Percentiles rank a stretch among this genome's conserved stretches.
Conservation (phyloP, 2,797 vertebrate genomes). For the Harpagifer antarcticus region DNA sequence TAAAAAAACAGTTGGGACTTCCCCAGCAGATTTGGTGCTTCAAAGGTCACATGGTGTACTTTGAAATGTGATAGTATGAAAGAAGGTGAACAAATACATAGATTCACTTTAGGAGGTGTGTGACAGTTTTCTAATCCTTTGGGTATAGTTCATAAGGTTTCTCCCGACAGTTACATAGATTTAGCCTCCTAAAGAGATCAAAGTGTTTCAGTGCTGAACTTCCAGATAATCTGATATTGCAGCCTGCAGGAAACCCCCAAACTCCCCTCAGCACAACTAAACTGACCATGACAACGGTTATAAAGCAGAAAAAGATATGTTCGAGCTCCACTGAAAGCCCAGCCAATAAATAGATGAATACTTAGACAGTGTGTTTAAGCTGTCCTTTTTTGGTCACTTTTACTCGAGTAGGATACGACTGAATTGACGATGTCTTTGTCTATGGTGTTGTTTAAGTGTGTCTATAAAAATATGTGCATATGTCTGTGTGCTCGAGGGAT, state of each 20-base stretch:
- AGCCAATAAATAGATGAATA: not conserved
- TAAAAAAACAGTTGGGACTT: not conserved
- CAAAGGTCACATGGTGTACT: not conserved
- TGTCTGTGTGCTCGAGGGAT: not conserved
- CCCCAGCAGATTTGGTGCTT: not conserved
- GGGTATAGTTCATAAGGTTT: not conserved
- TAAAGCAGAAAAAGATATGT: not conserved
- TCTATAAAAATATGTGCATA: not conserved
- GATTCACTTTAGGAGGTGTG: not conserved
- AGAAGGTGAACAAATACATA: constrained; percentile 4
- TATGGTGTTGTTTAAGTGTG: not conserved
- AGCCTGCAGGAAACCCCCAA: constrained; percentile 52
- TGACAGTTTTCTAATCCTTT: not conserved
- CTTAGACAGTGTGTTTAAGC: not conserved
- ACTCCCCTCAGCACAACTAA: constrained; percentile 25
- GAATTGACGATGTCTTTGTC: not conserved
- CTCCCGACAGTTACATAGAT: not conserved
- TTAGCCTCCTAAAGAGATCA: not conserved
- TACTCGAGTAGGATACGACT: not conserved
- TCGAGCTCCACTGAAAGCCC: not conserved
- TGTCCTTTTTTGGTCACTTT: not conserved
- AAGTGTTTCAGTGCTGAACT: not conserved
- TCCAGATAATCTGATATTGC: constrained; percentile 31
- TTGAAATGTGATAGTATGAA: not conserved
- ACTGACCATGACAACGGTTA: not conserved